Base-by-base conservation (phyloP, 2,113 vertebrate genomes). In the Lepus timidus region DNA sequence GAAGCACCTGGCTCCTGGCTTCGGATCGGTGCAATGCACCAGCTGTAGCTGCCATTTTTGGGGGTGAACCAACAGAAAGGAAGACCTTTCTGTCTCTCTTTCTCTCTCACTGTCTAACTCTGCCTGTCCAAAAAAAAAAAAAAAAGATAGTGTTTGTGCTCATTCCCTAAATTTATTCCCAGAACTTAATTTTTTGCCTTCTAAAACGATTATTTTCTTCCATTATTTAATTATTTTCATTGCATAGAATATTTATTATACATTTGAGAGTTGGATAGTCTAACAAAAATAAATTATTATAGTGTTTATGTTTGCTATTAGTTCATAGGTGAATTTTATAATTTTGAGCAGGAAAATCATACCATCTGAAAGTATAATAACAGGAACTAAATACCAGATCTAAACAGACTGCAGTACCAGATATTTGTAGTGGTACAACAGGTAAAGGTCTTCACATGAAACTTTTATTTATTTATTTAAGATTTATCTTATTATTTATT, bases 251-350 rank as follows among this genome's bases (percentile, higher is more conserved):
- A 89, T 22, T 6, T 9, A 68, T 65, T 88, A 3, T 6, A 49
- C 9, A 33, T 61, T 88, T 73, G 12, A 75, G 39, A 29, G 20
- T 62, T 16, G 81, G 65, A 16, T 83, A 7, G 1, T 74, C 16
- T 33, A 36, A 78, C 0, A 74, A 90, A 81, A 95, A 90, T 52
- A 67, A 16, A 70, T 90, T 80, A 71, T 92, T 3, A 71, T 85
- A 55, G 39, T 65, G 88, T 84, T 90, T 23, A 67, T 51, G 11
- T 0, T 27, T 71, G n/a, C 16, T 65, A 5, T 49, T 79, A 71
- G 25, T 33, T 55, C 2, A 33, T 76, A 55, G 19, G 4, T 81
- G 7, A 74, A 70, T 93, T 16, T 23, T 44, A 86, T 39, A 52
- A 76, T 49, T 55, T 82, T 55, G 55, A n/a, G 51, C 9, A 76